Evolutionary conservation across 2,888 invertebrate species (phyloP), one percentile per base, ranked within the genome.

Genomic region (Clistopyga incitator): DNA sequence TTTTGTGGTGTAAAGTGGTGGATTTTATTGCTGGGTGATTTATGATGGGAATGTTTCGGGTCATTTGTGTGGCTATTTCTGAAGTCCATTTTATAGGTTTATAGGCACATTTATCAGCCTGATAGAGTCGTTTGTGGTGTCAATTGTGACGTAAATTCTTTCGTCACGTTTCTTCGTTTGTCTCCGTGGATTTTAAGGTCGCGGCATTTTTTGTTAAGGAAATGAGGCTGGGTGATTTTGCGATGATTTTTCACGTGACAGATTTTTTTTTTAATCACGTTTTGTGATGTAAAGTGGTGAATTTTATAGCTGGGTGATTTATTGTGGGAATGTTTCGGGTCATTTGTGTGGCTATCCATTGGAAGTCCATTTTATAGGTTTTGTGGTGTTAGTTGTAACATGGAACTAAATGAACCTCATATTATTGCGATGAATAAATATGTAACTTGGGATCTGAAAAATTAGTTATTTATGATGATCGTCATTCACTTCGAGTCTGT

Each of bases 51-150:
- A 15, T 15, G 13, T 18, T 15, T 50, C 6, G 6, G 8, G 18
- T 50, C 50, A 50, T 18, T 50, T 18, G 6, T 50, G n/a, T 15
- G n/a, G n/a, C n/a, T n/a, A n/a, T n/a, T n/a, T n/a, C n/a, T n/a
- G n/a, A n/a, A n/a, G n/a, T n/a, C n/a, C n/a, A n/a, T n/a, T n/a
- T n/a, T n/a, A n/a, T n/a, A n/a, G 50, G 1, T 50, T 45, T 15
- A 0, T 8, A 34, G 47, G 18, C 34, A 29, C 47, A 23, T 15
- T 61, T 52, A 45, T 23, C 20, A 77, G 82, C 82, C 87, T 87
- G 90, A 90, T 90, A 90, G 90, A 90, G 88, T 89, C 89, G 90
- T 90, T 87, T 84, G 87, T 82, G 85, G 86, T 90, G 90, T 88
- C 90, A 88, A 87, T 90, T 85, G 77, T 86, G 81, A 87, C 88